Evolutionary conservation across 2,888 invertebrate species (phyloP).

Genomic region (Sepioteuthis lessoniana): DNA sequence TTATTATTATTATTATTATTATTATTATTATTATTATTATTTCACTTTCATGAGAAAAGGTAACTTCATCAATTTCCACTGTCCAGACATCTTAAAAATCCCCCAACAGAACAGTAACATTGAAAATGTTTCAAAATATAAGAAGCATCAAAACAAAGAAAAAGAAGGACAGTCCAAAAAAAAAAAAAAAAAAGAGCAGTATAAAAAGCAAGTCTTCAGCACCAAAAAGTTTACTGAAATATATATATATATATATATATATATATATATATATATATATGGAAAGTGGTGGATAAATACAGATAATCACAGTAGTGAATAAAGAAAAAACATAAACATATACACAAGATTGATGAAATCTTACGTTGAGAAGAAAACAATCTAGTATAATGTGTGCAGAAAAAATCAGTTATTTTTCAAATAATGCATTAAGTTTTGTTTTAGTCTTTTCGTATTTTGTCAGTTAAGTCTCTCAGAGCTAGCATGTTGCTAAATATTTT

Average conservation of each 20-base stretch:
- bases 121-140: not conserved
- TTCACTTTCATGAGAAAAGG: not conserved
- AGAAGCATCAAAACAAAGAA: not conserved
- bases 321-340: too few species aligned
- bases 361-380: too few species aligned
- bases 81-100: not conserved
- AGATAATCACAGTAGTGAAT: not conserved
- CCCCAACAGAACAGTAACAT: not conserved
- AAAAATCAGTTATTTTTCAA: too few species aligned
- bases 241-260: not conserved
- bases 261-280: too few species aligned
- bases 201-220: not conserved
- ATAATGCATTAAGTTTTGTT: too few species aligned
- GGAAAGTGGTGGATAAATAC: not conserved
- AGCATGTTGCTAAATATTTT: too few species aligned
- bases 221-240: not conserved
- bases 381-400: too few species aligned
- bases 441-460: too few species aligned
- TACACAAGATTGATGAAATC: too few species aligned
- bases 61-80: slow-evolving; percentile 1
- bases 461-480: too few species aligned
- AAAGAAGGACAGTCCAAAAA: not conserved
- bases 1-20: not conserved
- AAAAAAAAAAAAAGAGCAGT: not conserved
- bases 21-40: too few species aligned